Evolutionary conservation across 2,888 invertebrate species (phyloP), one percentile per base, ranked within the genome.

Genomic region (Prenolepis imparis): DNA sequence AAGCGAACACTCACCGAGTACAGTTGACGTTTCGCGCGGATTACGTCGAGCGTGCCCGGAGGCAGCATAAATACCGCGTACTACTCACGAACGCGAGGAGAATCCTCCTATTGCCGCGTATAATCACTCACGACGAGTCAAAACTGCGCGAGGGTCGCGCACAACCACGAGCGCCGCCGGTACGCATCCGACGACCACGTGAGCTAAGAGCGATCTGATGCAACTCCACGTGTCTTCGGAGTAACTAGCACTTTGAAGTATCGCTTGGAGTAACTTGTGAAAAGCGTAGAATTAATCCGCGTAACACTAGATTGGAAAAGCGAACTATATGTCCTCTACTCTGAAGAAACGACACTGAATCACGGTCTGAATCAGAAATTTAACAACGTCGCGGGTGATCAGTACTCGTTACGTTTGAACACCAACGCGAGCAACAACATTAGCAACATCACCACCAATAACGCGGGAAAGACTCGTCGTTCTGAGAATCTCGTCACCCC

Each of bases 211-310:
- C 84, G 83, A 88, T 85, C 83, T 44, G 80, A 78, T 84, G 15
- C 67, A 68, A 41, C 81, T 86, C 88, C 90, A 89, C 89, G 89
- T 89, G 89, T 78, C 84, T 64, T 48, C 86, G 84, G n/a, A 52
- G 18, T n/a, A 87, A 85, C 70, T 82, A 81, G 41, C 55, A 55
- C 55, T 21, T 21, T 15, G 28, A 5, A 39, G 70, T 59, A 80
- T 80, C 59, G 41, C 36, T 32, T 0, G 15, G 24, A 9, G 28
- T 12, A 24, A 55, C 77, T 18, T n/a, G 52, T 39, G 39, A 39
- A 18, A 41, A 32, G 48, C 15, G 74, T 64, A 52, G 55, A 41
- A 8, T 68, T 41, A 15, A 77, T 39, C 18, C 44, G 41, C 52
- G 24, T 12, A 9, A 5, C 36, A 8, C 67, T 18, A 18, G 1